Evolutionary conservation across 2,888 invertebrate genomes (phyloP), one percentile per base, ranked within the genome.

Genomic region (Sphaerophoria taeniata): DNA sequence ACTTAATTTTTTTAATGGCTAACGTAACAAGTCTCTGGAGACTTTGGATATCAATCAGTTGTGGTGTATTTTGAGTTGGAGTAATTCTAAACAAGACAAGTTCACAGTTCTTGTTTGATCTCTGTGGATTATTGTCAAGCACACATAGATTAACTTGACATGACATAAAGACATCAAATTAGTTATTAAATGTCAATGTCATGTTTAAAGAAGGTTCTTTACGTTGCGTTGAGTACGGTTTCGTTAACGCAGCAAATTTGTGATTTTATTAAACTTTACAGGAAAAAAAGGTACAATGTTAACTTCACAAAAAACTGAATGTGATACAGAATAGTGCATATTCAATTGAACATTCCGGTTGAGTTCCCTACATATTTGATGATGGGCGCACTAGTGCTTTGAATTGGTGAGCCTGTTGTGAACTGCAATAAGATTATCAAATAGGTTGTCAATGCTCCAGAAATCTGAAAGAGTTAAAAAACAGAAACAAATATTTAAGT

Each of bases 381-480:
- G 14, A n/a, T n/a, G n/a, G 75, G 80, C 5, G 33, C 61, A 34
- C 34, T 55, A n/a, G n/a, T n/a, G n/a, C n/a, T n/a, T 3, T 45
- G 14, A 56, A 61, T 70, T n/a, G 83, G 83, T n/a, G 72, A 51
- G 33, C 87, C 91, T 55, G 91, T 89, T 4, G 91, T 90, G 60
- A 92, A 92, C 87, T 92, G 92, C 63, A 92, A 88, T 73, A 93
- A 87, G 56, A 93, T 92, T 1, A 93, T 92, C 55, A 92, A 88
- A 88, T 93, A 92, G 5, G 92, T 93, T 7, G 92, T 91, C 9
- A 92, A 79, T 39, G 92, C 91, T 16, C 92, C 92, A 87, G 91
- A 90, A 39, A 92, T 91, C 93, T 93, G 84, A 2, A 80, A 87
- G 47, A 47, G 36, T n/a, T n/a, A n/a, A n/a, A n/a, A n/a, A n/a